phyloP scores from a whole-genome alignment of 1,140 invertebrate species.

The Papilio polytes region DNA sequence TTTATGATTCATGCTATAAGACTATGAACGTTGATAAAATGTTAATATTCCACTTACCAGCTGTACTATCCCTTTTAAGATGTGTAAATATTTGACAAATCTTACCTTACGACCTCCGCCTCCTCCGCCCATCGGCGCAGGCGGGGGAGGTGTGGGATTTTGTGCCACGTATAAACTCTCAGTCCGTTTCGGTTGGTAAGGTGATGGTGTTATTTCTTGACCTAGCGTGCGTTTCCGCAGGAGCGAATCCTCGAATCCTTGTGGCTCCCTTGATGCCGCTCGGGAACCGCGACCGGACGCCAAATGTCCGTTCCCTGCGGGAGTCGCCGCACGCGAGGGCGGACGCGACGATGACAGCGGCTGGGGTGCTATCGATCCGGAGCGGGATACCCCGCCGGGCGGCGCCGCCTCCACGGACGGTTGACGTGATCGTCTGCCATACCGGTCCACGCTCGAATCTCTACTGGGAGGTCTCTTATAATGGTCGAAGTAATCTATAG shows the following conservation, averaged over 20 bases:
- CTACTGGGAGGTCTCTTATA: conserved; percentile 95
- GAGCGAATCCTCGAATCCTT: conserved; percentile 91
- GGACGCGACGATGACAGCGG: conserved; percentile 74
- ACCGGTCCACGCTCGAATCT: conserved; percentile 94
- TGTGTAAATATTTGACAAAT: conserved; percentile 10
- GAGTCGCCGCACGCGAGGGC: conserved; percentile 72
- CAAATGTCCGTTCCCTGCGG: conserved; percentile 82
- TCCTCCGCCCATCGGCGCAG: conserved; percentile 76
- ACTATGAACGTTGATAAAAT: no score
- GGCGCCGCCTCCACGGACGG: conserved; percentile 88
- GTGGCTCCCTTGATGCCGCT: conserved; percentile 77
- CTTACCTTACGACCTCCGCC: conserved; percentile 79
- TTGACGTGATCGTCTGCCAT: conserved; percentile 89
- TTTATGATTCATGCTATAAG: neutral
- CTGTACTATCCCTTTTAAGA: neutral
- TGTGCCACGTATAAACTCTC: conserved; percentile 91
- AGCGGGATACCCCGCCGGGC: conserved; percentile 58
- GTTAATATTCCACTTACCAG: neutral
- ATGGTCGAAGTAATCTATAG: conserved; percentile 93
- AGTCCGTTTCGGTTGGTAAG: conserved; percentile 93
- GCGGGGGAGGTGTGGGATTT: conserved; percentile 80
- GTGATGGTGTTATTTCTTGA: conserved; percentile 94
- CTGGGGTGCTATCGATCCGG: conserved; percentile 81
- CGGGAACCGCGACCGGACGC: conserved; percentile 80
- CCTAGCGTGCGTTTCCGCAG: conserved; percentile 91